phyloP scores from a whole-genome alignment of 2,888 invertebrate genomes.

The Adineta ricciae region DNA sequence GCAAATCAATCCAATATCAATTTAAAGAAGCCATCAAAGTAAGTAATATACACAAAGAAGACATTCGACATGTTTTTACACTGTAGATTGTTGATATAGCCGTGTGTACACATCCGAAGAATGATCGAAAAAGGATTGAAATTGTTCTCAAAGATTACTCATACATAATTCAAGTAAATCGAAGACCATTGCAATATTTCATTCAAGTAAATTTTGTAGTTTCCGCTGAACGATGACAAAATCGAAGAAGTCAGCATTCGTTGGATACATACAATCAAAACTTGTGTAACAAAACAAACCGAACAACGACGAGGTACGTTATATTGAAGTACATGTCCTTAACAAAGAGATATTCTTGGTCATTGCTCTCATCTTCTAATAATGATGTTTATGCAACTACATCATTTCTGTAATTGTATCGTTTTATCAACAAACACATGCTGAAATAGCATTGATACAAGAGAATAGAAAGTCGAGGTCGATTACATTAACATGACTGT shows the following conservation, averaged over 20 bases:
- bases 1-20: conserved; percentile 25
- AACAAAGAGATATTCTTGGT: no score
- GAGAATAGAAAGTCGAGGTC: neutral
- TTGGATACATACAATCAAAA: conserved; percentile 9
- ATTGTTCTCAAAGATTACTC: conserved; percentile 9
- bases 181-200: neutral
- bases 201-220: neutral
- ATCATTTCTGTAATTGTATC: neutral
- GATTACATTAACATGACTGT: neutral
- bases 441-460: neutral
- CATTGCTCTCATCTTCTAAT: neutral
- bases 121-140: conserved; percentile 30
- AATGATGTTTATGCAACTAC: neutral
- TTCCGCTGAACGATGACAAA: neutral
- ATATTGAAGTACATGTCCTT: no score
- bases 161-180: neutral
- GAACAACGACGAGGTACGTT: conserved; percentile 16
- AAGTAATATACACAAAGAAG: neutral
- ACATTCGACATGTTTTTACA: no score
- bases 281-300: neutral
- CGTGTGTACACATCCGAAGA: conserved; percentile 27
- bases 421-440: neutral
- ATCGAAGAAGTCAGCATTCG: neutral
- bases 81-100: conserved; percentile 28
- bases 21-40: conserved; percentile 30